Evolutionary conservation across 2,888 invertebrate genomes (phyloP), one percentile per base, ranked within the genome.

Genomic region (Eudemis profundana): DNA sequence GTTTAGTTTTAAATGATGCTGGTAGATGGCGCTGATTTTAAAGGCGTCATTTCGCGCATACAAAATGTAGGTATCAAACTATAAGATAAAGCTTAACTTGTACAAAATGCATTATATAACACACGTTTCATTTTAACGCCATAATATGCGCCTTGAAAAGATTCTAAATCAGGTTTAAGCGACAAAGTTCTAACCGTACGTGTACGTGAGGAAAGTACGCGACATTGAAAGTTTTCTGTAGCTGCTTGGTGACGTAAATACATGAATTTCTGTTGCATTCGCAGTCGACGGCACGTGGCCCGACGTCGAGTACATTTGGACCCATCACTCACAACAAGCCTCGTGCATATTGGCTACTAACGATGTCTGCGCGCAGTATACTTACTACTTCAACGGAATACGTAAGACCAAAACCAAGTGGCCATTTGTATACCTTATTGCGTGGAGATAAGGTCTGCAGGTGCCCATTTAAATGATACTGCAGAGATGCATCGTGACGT

Each of bases 341-440:
- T 84, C 94, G 1, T 95, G 95, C 75, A 85, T 92, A 60, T 83
- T 94, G 76, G 86, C 93, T 0, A 83, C 81, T n/a, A 94, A 93
- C 47, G 94, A 94, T 74, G 93, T 94, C 5, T 95, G 95, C 75
- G 94, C 94, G 1, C 93, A 93, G 70, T 95, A 93, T 76, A 94
- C 94, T 0, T 94, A 94, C 74, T 93, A 86, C 65, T 95, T 94
- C 74, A 92, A 95, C 76, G 93, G 93, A n/a, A 83, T 83, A 67
- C 91, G 95, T 95, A 83, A 33, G 33, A 23, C 23, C n/a, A 23
- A 7, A 10, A 10, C 10, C 10, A 2, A 10, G 8, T 33, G 33
- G 10, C 7, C 33, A 33, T 33, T 33, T 8, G 33, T 33, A 33
- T 10, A 8, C 8, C 33, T 33, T 8, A 33, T 33, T 5, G 33